A percentile compares a stretch with the other conserved stretches of the same genome.
Evolutionary conservation across 2,113 vertebrate genomes (phyloP).

Genomic region (Piprites chloris): DNA sequence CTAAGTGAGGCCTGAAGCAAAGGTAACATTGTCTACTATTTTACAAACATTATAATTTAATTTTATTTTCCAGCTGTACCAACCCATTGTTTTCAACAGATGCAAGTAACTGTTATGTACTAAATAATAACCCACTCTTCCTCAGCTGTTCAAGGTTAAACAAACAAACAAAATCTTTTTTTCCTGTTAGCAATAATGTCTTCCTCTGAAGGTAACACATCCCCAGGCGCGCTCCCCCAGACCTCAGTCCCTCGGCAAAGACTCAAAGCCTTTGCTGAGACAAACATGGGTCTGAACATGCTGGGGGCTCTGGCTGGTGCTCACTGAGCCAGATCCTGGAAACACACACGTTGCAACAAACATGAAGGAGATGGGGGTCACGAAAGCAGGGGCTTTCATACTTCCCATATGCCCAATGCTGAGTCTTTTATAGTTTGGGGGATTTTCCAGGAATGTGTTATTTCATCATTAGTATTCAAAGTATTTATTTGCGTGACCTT

Average conservation of each 20-base stretch:
- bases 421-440: not conserved
- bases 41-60: not conserved
- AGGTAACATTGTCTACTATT: not conserved
- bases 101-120: not conserved
- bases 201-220: not conserved
- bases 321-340: not conserved
- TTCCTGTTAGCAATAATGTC: not conserved
- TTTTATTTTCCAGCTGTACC: not conserved
- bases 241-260: not conserved
- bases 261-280: not conserved
- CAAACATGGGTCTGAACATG: not conserved
- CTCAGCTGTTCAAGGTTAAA: not conserved
- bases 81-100: not conserved
- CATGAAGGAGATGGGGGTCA: not conserved
- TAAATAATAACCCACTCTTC: slow-evolving; percentile 4
- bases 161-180: not conserved
- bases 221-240: not conserved
- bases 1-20: not conserved
- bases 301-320: not conserved
- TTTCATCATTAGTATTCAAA: not conserved
- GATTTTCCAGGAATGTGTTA: not conserved
- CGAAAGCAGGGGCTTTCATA: not conserved
- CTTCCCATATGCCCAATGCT: not conserved
- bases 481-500: not conserved
- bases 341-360: not conserved